These are phyloP conservation scores for Rhodinocichla rosea DNA, from an alignment of 2,113 vertebrate genomes.

Conservation along the genomic window DNA sequence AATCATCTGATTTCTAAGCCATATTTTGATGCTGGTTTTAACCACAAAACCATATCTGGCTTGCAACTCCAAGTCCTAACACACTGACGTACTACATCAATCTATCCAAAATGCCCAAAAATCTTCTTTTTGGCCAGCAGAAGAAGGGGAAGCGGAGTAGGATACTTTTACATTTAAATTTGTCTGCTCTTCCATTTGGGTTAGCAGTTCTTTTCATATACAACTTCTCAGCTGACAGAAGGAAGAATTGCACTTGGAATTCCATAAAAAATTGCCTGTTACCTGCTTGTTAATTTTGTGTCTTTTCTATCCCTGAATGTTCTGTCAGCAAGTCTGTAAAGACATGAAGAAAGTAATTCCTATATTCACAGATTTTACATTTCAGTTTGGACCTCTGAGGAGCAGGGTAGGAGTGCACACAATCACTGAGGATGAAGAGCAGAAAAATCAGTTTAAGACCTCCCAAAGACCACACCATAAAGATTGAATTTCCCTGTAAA, in stretches of 20 bases:
- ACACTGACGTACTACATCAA: background rate
- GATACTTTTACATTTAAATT: background rate
- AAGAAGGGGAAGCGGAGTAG: background rate
- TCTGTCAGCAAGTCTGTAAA: background rate
- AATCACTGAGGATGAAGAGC: background rate
- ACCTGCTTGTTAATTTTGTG: background rate
- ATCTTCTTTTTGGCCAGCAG: background rate
- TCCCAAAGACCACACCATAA: background rate
- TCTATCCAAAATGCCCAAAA: background rate
- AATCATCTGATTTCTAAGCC: background rate
- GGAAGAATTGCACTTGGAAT: background rate
- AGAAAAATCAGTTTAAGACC: background rate
- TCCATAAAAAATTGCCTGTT: background rate
- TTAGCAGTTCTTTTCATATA: background rate
- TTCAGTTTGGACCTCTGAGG: background rate
- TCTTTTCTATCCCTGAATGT: background rate
- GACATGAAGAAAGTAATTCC: background rate
- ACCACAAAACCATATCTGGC: background rate
- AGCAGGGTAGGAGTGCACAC: background rate
- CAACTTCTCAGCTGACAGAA: background rate
- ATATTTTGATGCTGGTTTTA: background rate
- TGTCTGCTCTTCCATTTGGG: background rate
- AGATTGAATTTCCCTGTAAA: background rate
- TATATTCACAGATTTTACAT: background rate
- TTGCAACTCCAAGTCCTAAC: background rate